phyloP scores from a whole-genome alignment of 2,113 vertebrate genomes.

The Otus sunia region DNA sequence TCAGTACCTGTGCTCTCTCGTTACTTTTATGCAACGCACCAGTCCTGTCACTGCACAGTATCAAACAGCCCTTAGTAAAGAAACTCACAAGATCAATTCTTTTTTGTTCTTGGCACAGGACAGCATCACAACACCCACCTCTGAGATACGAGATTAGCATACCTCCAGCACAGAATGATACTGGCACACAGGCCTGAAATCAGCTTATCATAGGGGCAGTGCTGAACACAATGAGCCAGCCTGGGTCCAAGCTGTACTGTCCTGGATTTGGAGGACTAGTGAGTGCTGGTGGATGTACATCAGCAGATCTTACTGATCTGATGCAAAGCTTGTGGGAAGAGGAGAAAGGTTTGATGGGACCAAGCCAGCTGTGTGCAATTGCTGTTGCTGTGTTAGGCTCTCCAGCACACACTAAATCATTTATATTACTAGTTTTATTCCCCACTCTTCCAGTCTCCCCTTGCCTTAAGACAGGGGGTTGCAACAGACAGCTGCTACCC shows the following conservation, averaged over 20 bases:
- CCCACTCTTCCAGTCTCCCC: background rate
- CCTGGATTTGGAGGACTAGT: background rate
- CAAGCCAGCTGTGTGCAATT: background rate
- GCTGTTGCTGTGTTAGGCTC: background rate
- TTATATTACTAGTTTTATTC: background rate
- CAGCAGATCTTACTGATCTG: background rate
- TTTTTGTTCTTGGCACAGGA: background rate
- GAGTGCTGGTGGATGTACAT: background rate
- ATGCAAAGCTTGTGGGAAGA: background rate
- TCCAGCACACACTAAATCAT: background rate
- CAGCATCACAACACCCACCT: background rate
- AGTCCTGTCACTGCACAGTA: background rate
- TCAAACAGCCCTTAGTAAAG: background rate
- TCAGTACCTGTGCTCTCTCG: background rate
- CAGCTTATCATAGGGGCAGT: background rate
- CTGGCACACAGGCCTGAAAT: background rate
- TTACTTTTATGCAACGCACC: background rate
- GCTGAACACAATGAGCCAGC: background rate
- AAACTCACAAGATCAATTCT: background rate
- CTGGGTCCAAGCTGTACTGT: background rate
- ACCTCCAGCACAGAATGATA: background rate
- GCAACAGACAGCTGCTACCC: background rate
- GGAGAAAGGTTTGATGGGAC: background rate
- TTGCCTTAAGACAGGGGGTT: background rate
- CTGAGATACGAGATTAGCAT: background rate